Conservation (phyloP, 2,888 invertebrate species). For the Cryptosula pallasiana region DNA sequence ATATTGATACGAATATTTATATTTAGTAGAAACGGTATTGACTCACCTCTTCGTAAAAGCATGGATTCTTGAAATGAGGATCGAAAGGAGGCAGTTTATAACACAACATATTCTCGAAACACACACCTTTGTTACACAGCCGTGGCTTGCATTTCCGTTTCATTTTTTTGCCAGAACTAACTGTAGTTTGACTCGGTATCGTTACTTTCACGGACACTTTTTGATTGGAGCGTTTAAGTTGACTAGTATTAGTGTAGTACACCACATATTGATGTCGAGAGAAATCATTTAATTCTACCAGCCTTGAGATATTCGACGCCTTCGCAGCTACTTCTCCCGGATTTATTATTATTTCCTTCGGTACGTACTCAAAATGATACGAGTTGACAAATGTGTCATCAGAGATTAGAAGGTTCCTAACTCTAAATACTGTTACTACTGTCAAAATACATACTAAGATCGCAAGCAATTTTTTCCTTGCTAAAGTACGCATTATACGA, state of each 20-base stretch:
- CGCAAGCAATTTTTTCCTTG: too few relatives aligned
- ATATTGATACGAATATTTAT: too few relatives aligned
- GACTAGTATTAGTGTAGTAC: background rate
- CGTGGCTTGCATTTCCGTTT: background rate
- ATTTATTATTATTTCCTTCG: background rate
- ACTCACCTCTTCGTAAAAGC: conserved; percentile 22
- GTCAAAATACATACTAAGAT: too few relatives aligned
- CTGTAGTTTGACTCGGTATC: background rate
- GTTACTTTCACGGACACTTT: background rate
- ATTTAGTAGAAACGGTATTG: too few relatives aligned
- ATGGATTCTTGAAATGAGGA: conserved; percentile 25
- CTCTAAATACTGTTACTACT: too few relatives aligned
- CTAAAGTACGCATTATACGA: too few relatives aligned
- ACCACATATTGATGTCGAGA: background rate
- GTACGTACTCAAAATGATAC: background rate
- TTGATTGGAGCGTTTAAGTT: background rate
- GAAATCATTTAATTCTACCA: background rate
- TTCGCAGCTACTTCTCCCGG: background rate
- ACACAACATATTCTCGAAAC: conserved; percentile 23
- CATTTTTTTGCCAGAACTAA: background rate
- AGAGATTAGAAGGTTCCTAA: background rate
- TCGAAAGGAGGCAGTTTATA: conserved; percentile 25
- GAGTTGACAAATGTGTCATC: background rate
- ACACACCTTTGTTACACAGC: background rate
- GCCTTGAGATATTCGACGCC: background rate